Evolutionary conservation across 2,113 vertebrate species (phyloP).

Genomic region (Dipodomys merriami): DNA sequence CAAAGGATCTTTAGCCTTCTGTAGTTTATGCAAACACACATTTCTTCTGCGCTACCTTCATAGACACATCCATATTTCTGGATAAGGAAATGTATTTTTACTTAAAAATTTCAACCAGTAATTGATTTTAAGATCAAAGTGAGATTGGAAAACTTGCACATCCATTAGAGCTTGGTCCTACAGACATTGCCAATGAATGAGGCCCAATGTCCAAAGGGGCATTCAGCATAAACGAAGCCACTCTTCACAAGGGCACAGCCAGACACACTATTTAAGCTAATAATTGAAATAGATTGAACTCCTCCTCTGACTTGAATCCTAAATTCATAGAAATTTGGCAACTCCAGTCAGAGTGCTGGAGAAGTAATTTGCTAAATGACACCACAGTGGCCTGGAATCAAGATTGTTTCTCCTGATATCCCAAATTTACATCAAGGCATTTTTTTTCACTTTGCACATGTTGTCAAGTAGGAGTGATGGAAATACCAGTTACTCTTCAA

Average conservation of each 20-base stretch:
- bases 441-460: slow-evolving; percentile 1
- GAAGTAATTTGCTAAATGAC: slow-evolving; percentile 46
- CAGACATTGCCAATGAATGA: background rate
- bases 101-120: slow-evolving; percentile 12
- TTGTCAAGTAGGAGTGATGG: slow-evolving; percentile 8
- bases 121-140: background rate
- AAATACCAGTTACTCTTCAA: background rate
- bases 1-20: background rate
- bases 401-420: background rate
- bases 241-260: background rate
- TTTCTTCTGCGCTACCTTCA: background rate
- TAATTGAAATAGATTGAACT: slow-evolving; percentile 34
- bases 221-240: background rate
- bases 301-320: slow-evolving; percentile 35
- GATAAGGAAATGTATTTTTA: background rate
- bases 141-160: background rate
- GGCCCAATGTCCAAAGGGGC: background rate
- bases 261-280: background rate
- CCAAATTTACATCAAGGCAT: background rate
- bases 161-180: background rate
- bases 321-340: slow-evolving; percentile 61
- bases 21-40: background rate
- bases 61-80: background rate
- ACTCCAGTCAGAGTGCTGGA: background rate
- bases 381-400: background rate